Evolutionary conservation across 2,113 vertebrate species (phyloP).

Genomic region (Periophthalmodon schlosseri): DNA sequence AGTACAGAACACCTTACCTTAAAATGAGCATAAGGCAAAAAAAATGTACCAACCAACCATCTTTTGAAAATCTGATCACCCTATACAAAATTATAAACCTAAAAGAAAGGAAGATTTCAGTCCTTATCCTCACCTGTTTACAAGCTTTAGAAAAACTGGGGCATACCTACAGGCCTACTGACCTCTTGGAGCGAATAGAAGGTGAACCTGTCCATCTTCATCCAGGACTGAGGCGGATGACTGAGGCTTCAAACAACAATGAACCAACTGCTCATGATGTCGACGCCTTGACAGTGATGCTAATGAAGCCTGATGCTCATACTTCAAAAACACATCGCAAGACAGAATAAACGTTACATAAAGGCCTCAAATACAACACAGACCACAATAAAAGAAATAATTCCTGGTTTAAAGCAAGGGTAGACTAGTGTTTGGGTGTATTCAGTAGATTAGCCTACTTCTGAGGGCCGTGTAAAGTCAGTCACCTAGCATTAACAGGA

Average conservation of each 20-base stretch:
- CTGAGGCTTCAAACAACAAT: conserved; percentile 17
- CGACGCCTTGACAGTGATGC: conserved; percentile 43
- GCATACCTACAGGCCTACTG: not conserved
- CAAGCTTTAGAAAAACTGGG: not conserved
- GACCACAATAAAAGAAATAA: conserved; percentile 6
- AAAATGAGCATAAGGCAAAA: too few species aligned
- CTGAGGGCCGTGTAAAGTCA: conserved; percentile 37
- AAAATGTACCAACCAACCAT: too few species aligned
- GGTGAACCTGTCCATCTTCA: conserved; percentile 22
- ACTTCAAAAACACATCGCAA: conserved; percentile 33
- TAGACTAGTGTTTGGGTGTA: conserved; percentile 16
- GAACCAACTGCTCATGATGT: conserved; percentile 20
- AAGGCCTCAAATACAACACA: not conserved
- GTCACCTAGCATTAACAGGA: conserved; percentile 45
- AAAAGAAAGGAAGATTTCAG: too few species aligned
- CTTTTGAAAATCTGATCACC: too few species aligned
- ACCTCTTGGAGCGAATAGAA: conserved; percentile 7
- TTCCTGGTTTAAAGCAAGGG: not conserved
- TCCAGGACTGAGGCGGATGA: conserved; percentile 23
- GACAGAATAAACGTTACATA: conserved; percentile 16
- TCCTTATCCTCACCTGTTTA: not conserved
- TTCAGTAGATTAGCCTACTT: conserved; percentile 43
- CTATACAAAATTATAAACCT: too few species aligned
- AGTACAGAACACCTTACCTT: too few species aligned
- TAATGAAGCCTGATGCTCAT: conserved; percentile 38